Evolutionary conservation across 2,113 vertebrate species (phyloP), one percentile per base, ranked within the genome.

Genomic region (Aegotheles bennettii): DNA sequence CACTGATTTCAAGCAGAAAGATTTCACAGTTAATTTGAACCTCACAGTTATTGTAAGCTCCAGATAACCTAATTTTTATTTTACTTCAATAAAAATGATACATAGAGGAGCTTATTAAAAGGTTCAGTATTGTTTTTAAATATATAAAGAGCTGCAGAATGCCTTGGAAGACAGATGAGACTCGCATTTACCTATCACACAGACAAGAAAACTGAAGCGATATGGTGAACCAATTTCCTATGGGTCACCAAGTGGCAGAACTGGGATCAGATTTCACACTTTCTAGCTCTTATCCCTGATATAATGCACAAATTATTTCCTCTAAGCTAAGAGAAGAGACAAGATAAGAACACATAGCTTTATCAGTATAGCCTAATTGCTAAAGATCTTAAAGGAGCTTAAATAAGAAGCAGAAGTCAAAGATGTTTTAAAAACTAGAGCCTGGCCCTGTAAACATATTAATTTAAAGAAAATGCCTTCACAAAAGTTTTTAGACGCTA

Each of bases 261-360:
- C 33, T 6, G 38, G 91, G 54, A 94, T 95, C 89, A 95, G 93
- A 95, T 94, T 87, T 89, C 75, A 38, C 84, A 85, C 63, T 85
- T 76, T 14, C 91, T 57, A 67, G 71, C 85, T 87, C 50, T 87
- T 76, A 90, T 80, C 90, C 92, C 54, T 11, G 56, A 67, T 84
- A 93, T 35, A 87, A 96, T 17, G 82, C 71, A 93, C 85, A 91
- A 94, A 90, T 89, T 29, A 90, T 93, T 97, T 89, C 87, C 95
- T 95, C 94, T 33, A 45, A 82, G 93, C 84, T 81, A 93, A 91
- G 65, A 84, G 87, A 19, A 73, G 79, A 65, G 77, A 50, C 73
- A 19, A 90, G 95, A 93, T 85, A 93, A 96, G 50, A 68, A 64
- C 59, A 70, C 63, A 47, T 40, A 84, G 85, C 78, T 91, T 85